Evolutionary conservation across 1,140 invertebrate species (phyloP).

Genomic region (Drosophila gunungcola): DNA sequence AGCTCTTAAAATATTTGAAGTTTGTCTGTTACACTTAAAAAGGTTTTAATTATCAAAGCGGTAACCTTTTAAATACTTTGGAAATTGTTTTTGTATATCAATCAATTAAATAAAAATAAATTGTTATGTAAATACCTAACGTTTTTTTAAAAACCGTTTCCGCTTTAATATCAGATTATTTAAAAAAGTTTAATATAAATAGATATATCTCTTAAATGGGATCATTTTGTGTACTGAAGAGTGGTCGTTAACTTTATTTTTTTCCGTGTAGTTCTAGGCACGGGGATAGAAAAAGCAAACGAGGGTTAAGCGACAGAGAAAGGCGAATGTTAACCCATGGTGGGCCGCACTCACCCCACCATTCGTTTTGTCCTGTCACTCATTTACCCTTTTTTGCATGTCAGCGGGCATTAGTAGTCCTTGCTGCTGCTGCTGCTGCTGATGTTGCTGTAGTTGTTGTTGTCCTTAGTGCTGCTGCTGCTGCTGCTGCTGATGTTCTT

Average conservation of each 20-base stretch:
- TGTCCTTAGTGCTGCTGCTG: slow-evolving; percentile 36
- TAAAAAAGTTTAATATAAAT: too few species aligned
- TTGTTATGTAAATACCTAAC: too few species aligned
- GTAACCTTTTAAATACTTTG: too few species aligned
- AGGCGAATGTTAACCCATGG: slow-evolving; percentile 44
- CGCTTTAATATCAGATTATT: too few species aligned
- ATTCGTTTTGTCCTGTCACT: slow-evolving; percentile 67
- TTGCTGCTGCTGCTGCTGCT: slow-evolving; percentile 32
- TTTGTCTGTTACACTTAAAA: too few species aligned
- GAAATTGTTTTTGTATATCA: too few species aligned
- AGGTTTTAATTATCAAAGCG: too few species aligned
- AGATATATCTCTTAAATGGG: too few species aligned
- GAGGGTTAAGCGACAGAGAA: slow-evolving; percentile 30
- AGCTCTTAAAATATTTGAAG: neutral
- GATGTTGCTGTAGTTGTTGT: slow-evolving; percentile 41
- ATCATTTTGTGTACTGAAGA: too few species aligned
- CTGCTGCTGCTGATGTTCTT: slow-evolving; percentile 10
- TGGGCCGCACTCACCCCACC: slow-evolving; percentile 24
- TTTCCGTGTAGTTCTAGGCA: slow-evolving; percentile 10
- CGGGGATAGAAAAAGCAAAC: slow-evolving; percentile 32
- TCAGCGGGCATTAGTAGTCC: slow-evolving; percentile 79
- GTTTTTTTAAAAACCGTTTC: too few species aligned
- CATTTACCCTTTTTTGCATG: slow-evolving; percentile 81
- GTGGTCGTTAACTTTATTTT: neutral
- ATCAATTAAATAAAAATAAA: too few species aligned